phyloP scores from a whole-genome alignment of 2,113 vertebrate genomes.

The Megaptera novaeangliae region DNA sequence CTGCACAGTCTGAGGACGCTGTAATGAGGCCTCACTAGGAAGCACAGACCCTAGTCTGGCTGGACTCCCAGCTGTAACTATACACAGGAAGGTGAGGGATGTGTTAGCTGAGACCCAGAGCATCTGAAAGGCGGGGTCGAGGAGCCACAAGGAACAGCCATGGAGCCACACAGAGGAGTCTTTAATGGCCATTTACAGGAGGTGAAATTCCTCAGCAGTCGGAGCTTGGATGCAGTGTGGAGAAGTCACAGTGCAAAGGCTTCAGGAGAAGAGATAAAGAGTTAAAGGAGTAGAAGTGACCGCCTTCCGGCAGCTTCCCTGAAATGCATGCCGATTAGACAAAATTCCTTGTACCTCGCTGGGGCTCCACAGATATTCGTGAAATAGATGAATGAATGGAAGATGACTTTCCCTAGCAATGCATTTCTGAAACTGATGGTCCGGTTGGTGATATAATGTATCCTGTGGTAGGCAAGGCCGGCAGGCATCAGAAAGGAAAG shows the following conservation, averaged over 20 bases:
- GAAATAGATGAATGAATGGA: background rate
- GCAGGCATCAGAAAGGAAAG: background rate
- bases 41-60: background rate
- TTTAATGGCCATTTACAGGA: background rate
- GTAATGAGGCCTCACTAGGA: background rate
- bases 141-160: background rate
- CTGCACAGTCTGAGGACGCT: background rate
- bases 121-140: background rate
- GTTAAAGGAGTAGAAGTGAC: background rate
- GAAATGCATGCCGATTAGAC: background rate
- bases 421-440: background rate
- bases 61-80: background rate
- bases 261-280: background rate
- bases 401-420: background rate
- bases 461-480: background rate
- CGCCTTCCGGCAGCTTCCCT: background rate
- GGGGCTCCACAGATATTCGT: background rate
- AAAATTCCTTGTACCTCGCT: background rate
- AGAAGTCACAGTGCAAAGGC: background rate
- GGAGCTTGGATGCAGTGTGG: background rate
- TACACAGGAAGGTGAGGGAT: background rate
- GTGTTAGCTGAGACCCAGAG: background rate
- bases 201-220: background rate
- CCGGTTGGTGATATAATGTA: background rate
- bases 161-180: background rate